phyloP scores from a whole-genome alignment of 2,888 invertebrate genomes.

The Drosophila atroscutellata region DNA sequence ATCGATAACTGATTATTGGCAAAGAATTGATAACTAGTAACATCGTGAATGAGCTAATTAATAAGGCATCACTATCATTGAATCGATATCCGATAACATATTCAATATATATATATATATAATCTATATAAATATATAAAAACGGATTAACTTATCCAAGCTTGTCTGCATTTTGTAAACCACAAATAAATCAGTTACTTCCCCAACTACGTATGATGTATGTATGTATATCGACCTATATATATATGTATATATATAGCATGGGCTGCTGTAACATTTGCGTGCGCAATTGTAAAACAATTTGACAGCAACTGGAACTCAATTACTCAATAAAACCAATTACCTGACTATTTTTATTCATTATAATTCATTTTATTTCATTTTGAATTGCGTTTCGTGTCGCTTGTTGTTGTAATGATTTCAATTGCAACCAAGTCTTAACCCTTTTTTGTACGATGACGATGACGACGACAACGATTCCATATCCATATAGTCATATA shows the following conservation, averaged over 20 bases:
- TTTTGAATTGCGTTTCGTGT: conserved; percentile 80
- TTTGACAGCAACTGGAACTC: conserved; percentile 75
- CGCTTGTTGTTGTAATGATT: conserved; percentile 77
- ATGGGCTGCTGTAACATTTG: conserved; percentile 31
- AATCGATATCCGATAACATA: neutral
- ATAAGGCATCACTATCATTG: neutral
- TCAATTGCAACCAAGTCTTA: conserved; percentile 67
- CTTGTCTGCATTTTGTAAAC: neutral
- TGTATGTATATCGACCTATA: neutral
- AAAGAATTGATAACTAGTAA: neutral
- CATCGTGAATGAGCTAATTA: neutral
- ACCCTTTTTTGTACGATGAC: conserved; percentile 30
- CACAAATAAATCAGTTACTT: neutral
- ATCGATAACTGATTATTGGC: neutral
- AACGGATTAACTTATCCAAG: neutral
- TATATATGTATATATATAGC: neutral
- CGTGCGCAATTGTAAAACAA: conserved; percentile 77
- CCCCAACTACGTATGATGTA: neutral
- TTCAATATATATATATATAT: neutral
- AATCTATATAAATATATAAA: neutral
- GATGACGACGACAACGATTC: conserved; percentile 3
- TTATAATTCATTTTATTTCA: conserved; percentile 81
- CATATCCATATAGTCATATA: conserved; percentile 13
- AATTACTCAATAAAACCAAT: conserved; percentile 82
- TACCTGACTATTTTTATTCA: conserved; percentile 80